Percentiles rank a stretch among this genome's conserved stretches.
Conservation (phyloP, 2,113 vertebrate genomes). For the Aleadryas rufinucha region DNA sequence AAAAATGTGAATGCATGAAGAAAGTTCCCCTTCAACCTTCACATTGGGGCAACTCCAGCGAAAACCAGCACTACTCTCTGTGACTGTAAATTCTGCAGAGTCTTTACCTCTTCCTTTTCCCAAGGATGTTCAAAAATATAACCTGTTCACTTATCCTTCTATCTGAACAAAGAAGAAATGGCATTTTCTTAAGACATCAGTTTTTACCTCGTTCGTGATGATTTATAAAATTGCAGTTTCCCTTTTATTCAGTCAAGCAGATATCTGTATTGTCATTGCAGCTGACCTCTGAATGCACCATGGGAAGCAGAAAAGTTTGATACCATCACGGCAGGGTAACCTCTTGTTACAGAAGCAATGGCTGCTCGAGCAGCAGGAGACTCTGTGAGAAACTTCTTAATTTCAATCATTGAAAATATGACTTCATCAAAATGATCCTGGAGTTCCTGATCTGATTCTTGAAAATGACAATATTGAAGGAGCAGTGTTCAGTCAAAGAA, state of each 20-base stretch:
- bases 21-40: neutral
- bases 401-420: neutral
- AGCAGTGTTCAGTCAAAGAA: neutral
- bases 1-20: neutral
- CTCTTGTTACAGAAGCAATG: slow-evolving; percentile 14
- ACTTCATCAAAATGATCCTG: neutral
- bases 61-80: neutral
- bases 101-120: neutral
- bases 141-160: neutral
- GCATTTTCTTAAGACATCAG: neutral
- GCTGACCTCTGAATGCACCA: neutral
- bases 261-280: neutral
- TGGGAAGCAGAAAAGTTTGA: slow-evolving; percentile 29
- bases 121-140: neutral
- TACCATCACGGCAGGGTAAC: neutral
- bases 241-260: neutral
- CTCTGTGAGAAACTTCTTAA: neutral
- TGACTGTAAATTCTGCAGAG: neutral
- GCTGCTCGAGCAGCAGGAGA: neutral
- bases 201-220: neutral
- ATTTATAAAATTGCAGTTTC: slow-evolving; percentile 8
- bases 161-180: neutral
- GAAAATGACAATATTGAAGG: neutral
- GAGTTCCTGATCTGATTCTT: neutral
- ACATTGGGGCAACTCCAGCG: neutral